phyloP scores from a whole-genome alignment of 2,113 vertebrate species.

The Paralichthys olivaceus region DNA sequence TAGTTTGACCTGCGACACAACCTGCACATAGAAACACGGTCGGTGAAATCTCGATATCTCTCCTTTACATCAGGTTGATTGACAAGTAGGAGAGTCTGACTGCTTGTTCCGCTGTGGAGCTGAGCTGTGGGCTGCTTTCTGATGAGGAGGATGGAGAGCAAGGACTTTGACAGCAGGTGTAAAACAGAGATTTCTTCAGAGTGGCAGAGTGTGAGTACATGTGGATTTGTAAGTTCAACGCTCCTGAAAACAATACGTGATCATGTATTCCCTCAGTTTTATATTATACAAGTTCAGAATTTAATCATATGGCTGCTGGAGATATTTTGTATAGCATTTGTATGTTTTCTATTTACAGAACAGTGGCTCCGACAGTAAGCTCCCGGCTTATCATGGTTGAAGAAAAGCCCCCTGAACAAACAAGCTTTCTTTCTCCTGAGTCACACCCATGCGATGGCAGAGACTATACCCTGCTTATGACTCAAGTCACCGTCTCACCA shows the following conservation, averaged over 20 bases:
- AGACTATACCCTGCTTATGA: conserved; percentile 24
- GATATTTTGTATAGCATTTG: background rate
- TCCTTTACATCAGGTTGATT: conserved; percentile 41
- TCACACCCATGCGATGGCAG: conserved; percentile 25
- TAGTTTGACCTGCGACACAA: conserved; percentile 25
- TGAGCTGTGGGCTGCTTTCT: conserved; percentile 18
- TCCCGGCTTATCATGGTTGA: conserved; percentile 29
- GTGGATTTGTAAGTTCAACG: conserved; percentile 40
- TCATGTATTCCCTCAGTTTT: background rate
- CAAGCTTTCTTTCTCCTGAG: conserved; percentile 17
- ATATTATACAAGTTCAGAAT: background rate
- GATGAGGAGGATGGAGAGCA: conserved; percentile 32
- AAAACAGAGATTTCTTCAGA: conserved; percentile 40
- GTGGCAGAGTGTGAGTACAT: background rate
- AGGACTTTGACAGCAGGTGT: conserved; percentile 37
- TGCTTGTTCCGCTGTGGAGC: conserved; percentile 26
- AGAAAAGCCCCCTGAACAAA: conserved; percentile 44
- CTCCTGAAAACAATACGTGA: conserved; percentile 9
- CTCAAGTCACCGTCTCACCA: conserved; percentile 1
- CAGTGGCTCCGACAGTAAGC: conserved; percentile 15
- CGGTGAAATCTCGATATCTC: conserved; percentile 25
- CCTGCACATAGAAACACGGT: conserved; percentile 5
- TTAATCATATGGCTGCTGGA: background rate
- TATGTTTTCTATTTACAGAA: conserved; percentile 41
- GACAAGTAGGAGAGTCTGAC: conserved; percentile 23